Evolutionary conservation across 2,888 invertebrate species (phyloP), one percentile per base, ranked within the genome.

Genomic region (Tipula confusa): DNA sequence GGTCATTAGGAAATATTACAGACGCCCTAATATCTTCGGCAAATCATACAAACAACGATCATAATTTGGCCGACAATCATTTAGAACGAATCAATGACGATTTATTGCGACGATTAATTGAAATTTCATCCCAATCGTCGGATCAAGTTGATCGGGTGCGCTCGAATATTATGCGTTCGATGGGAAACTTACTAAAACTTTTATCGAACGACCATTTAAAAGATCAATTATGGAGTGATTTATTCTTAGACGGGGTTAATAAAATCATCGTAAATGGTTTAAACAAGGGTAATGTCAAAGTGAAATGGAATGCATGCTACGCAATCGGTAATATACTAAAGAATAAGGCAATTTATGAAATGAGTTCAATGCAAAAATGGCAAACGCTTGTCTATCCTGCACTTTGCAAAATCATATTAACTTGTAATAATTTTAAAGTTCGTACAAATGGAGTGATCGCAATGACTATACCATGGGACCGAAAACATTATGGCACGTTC

Each of bases 251-350:
- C 0, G 93, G 94, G 2, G 92, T 96, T 85, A 89, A 90, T 85
- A 92, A 93, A 86, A 90, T 97, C 80, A 90, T 95, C 83, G 93
- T 93, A 86, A 94, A 93, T 88, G 93, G 95, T 18, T 92, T 91
- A 7, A 91, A 92, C 43, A 94, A 94, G 31, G 92, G 92, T 83
- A 94, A 94, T 88, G 95, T 96, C 92, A 97, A 97, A 91, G 96
- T 96, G 43, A 92, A 96, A 83, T 97, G 97, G 97, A 97, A 97
- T 89, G 94, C 97, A 0, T 97, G 97, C 88, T 95, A 97, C 88
- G 96, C 97, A 0, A 89, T 97, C 84, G 95, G 96, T 29, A 95
- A 94, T 86, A 92, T 95, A 84, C 92, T 97, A 90, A 94, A 92
- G 86, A 93, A 93, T 87, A 90, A 91, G 2, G 87, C 93, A 31